These are phyloP conservation scores for Mesochorus sp. DNA, from an alignment of 2,888 invertebrate genomes.

Conservation along the genomic window DNA sequence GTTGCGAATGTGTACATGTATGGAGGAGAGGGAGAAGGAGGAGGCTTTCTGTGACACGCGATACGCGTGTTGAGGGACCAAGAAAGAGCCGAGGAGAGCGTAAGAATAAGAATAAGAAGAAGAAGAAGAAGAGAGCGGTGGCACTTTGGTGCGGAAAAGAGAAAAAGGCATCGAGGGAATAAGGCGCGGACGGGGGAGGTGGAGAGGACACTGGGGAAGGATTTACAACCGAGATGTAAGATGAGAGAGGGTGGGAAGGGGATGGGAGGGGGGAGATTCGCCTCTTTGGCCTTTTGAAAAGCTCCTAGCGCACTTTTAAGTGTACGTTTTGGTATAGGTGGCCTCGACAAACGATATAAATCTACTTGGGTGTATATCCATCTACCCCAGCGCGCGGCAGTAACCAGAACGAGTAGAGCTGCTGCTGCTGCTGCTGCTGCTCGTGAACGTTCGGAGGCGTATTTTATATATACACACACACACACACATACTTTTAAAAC, in stretches of 20 bases:
- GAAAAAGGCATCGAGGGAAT: conserved; percentile 59
- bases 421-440: neutral
- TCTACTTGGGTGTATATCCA: conserved; percentile 60
- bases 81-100: conserved; percentile 11
- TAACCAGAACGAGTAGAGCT: conserved; percentile 2
- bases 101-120: too few relatives aligned
- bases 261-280: conserved; percentile 6
- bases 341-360: conserved; percentile 61
- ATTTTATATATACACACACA: too few relatives aligned
- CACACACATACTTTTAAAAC: conserved; percentile 54
- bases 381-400: conserved; percentile 41
- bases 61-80: conserved; percentile 37
- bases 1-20: conserved; percentile 45
- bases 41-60: conserved; percentile 11
- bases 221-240: conserved; percentile 70
- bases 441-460: too few relatives aligned
- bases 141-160: conserved; percentile 45
- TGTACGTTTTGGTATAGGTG: conserved; percentile 54
- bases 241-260: neutral
- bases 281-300: conserved; percentile 41
- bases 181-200: conserved; percentile 57
- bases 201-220: conserved; percentile 67
- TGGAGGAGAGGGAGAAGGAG: too few relatives aligned
- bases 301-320: conserved; percentile 55
- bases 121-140: conserved; percentile 5